Percentiles rank a stretch among this genome's conserved stretches.
These are phyloP conservation scores for Podocnemis expansa DNA, from an alignment of 2,113 vertebrate species.

Conservation along the genomic window DNA sequence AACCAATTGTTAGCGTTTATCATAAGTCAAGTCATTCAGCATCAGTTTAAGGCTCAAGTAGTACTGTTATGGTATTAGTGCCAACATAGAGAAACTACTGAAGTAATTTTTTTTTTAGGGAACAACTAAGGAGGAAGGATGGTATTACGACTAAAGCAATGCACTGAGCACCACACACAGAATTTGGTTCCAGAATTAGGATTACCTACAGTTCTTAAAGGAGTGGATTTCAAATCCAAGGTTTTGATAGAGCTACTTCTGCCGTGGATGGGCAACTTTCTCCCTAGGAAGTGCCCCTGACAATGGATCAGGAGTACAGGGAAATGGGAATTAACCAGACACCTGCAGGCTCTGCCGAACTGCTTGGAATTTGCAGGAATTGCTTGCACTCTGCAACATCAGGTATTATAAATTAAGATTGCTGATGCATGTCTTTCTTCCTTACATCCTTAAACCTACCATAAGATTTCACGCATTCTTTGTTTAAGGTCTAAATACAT, in stretches of 20 bases:
- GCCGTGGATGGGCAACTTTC: neutral
- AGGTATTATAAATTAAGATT: no score
- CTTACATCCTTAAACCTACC: neutral
- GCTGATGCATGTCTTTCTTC: neutral
- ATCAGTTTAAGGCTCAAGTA: slow-evolving; percentile 1
- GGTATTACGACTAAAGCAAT: neutral
- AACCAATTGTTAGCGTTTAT: slow-evolving; percentile 42
- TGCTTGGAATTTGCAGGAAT: no score
- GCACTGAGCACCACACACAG: neutral
- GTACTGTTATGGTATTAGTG: neutral
- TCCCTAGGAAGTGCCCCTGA: neutral
- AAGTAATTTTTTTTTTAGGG: neutral
- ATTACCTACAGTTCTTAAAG: neutral
- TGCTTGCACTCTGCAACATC: neutral
- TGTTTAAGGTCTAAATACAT: neutral
- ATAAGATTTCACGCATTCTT: neutral
- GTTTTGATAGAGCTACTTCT: neutral
- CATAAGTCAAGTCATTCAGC: slow-evolving; percentile 49
- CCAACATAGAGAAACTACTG: neutral
- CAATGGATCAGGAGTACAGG: no score
- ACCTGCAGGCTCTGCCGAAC: accelerated
- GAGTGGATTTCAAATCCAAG: neutral
- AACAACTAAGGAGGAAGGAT: slow-evolving; percentile 29
- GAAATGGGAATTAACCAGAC: neutral
- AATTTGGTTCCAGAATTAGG: neutral